Percentiles rank a stretch among this genome's conserved stretches.
These are phyloP conservation scores for Syngnathus rostellatus DNA, from an alignment of 2,797 vertebrate genomes.

Conservation along the genomic window DNA sequence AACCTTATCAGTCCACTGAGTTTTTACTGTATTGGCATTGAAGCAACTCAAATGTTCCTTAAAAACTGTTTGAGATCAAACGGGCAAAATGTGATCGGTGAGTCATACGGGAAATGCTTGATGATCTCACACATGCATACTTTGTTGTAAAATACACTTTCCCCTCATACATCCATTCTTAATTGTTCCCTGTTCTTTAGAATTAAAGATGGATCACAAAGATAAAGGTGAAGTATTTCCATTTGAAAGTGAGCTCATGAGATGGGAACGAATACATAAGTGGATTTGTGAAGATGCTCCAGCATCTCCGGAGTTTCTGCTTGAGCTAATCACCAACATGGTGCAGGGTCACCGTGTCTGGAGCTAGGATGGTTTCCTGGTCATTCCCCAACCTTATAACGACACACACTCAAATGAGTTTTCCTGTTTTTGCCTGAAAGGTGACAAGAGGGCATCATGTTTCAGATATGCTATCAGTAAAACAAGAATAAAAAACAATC, in stretches of 20 bases:
- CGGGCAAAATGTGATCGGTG: not conserved
- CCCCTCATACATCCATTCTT: slow-evolving; percentile 15
- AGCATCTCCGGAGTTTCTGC: slow-evolving; percentile 30
- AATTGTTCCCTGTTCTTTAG: slow-evolving; percentile 28
- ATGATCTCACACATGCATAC: not conserved
- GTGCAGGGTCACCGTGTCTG: slow-evolving; percentile 22
- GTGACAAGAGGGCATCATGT: not conserved
- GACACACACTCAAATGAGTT: slow-evolving; percentile 8
- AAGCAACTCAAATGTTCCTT: slow-evolving; percentile 17
- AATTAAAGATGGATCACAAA: slow-evolving; percentile 21
- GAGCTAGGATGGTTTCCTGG: slow-evolving; percentile 2
- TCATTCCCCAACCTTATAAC: not conserved
- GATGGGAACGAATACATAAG: slow-evolving; percentile 21
- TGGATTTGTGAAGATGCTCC: slow-evolving; percentile 6
- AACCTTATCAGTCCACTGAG: slow-evolving; percentile 23
- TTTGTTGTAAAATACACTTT: not conserved
- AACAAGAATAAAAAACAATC: slow-evolving; percentile 4
- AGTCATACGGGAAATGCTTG: not conserved
- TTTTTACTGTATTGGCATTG: slow-evolving; percentile 22
- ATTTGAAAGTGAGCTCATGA: slow-evolving; percentile 49
- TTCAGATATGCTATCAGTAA: slow-evolving; percentile 1
- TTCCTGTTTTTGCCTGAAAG: slow-evolving; percentile 7
- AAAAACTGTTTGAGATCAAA: not conserved
- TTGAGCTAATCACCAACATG: slow-evolving; percentile 40
- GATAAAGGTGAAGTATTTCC: slow-evolving; percentile 27